Evolutionary conservation across 2,888 invertebrate species (phyloP).

Genomic region (Drosophila anceps): DNA sequence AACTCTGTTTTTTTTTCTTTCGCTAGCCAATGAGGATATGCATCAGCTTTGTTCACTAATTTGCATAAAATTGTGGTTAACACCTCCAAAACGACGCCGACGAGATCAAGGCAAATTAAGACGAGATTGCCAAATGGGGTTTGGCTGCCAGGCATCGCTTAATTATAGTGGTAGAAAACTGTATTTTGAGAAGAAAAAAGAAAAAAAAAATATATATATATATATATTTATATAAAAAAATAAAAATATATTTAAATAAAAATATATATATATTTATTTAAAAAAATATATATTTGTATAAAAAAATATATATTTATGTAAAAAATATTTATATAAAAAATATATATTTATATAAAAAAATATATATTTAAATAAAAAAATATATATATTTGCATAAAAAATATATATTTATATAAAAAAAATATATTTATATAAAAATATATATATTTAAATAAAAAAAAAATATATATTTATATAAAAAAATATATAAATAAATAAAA

Average conservation of each 20-base stretch:
- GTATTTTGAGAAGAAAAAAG: background rate
- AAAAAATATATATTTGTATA: too few relatives aligned
- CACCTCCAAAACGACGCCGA: slow-evolving; percentile 48
- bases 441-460: too few relatives aligned
- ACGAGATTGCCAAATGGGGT: slow-evolving; percentile 30
- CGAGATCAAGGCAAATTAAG: slow-evolving; percentile 24
- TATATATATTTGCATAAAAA: too few relatives aligned
- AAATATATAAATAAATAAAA: too few relatives aligned
- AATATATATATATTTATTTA: too few relatives aligned
- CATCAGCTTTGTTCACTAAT: slow-evolving; percentile 61
- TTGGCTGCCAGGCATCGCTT: slow-evolving; percentile 4
- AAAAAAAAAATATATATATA: background rate
- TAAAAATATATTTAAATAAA: background rate
- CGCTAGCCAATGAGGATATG: slow-evolving; percentile 56
- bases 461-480: too few relatives aligned
- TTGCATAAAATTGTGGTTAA: slow-evolving; percentile 78
- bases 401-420: too few relatives aligned
- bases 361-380: too few relatives aligned
- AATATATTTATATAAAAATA: too few relatives aligned
- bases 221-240: background rate
- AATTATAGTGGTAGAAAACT: background rate
- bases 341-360: too few relatives aligned
- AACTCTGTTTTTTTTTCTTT: slow-evolving; percentile 45
- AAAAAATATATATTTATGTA: too few relatives aligned
- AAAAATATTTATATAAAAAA: too few relatives aligned